Percentiles rank a stretch among this genome's conserved stretches.
These are phyloP conservation scores for Montifringilla adamsi DNA, from an alignment of 2,113 vertebrate species.

Conservation along the genomic window DNA sequence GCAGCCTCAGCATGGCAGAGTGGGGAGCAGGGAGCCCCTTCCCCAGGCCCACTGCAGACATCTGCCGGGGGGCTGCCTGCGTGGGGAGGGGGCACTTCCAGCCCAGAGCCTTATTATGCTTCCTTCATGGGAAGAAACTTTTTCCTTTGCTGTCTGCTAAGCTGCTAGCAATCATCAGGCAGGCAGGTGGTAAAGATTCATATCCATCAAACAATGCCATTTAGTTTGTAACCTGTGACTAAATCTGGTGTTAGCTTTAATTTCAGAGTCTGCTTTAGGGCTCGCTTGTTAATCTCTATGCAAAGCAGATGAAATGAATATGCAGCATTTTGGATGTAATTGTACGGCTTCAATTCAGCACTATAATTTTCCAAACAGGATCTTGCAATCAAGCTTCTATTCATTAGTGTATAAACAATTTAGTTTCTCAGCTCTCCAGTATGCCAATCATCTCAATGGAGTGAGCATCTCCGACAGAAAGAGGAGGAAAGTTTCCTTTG, in stretches of 20 bases:
- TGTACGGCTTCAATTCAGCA: slow-evolving; percentile 96
- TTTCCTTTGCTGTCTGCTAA: slow-evolving; percentile 63
- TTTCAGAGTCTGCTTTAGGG: slow-evolving; percentile 84
- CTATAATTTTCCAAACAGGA: slow-evolving; percentile 99
- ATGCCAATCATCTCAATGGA: slow-evolving; percentile 93
- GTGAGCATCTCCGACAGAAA: slow-evolving; percentile 83
- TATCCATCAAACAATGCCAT: slow-evolving; percentile 79
- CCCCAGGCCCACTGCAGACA: slow-evolving; percentile 8
- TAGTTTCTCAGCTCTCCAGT: slow-evolving; percentile 96
- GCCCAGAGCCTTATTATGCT: slow-evolving; percentile 55
- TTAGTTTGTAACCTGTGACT: slow-evolving; percentile 84
- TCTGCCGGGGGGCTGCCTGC: neutral
- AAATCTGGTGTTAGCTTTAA: slow-evolving; percentile 89
- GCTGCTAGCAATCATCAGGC: slow-evolving; percentile 77
- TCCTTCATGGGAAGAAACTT: slow-evolving; percentile 60
- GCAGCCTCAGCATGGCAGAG: neutral
- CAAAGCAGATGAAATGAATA: slow-evolving; percentile 97
- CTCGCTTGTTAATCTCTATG: slow-evolving; percentile 95
- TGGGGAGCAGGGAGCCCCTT: neutral
- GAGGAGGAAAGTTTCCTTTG: slow-evolving; percentile 89
- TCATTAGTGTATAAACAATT: slow-evolving; percentile 99
- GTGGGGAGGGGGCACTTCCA: neutral
- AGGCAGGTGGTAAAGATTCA: slow-evolving; percentile 81
- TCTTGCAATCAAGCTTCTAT: slow-evolving; percentile 99
- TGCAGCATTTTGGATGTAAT: slow-evolving; percentile 99